A percentile compares a stretch with the other conserved stretches of the same genome.
Evolutionary conservation across 1,140 invertebrate genomes (phyloP).

Genomic region (Portunus trituberculatus): DNA sequence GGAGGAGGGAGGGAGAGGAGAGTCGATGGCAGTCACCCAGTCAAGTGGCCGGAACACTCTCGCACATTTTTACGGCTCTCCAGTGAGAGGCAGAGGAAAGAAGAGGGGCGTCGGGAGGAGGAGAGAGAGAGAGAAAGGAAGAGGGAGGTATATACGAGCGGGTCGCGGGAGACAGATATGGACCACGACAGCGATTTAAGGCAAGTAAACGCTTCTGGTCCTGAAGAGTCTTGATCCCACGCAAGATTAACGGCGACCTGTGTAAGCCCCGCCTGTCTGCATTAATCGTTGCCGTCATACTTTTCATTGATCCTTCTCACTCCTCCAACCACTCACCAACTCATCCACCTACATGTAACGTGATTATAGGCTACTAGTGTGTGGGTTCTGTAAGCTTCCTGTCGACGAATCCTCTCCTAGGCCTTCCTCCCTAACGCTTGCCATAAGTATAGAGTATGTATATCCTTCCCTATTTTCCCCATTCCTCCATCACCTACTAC

Average conservation of each 20-base stretch:
- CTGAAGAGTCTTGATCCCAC: not conserved
- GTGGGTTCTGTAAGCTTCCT: not conserved
- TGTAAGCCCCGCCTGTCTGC: not conserved
- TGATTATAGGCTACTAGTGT: not conserved
- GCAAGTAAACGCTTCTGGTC: not conserved
- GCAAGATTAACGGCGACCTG: not conserved
- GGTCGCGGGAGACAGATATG: not conserved
- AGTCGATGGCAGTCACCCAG: slow-evolving; percentile 3
- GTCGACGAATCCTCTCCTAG: not conserved
- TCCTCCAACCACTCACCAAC: too few species aligned
- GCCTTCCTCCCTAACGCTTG: not conserved
- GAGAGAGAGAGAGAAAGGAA: not conserved
- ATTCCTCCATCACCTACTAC: not conserved
- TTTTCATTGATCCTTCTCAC: not conserved
- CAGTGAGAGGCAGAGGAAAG: slow-evolving; percentile 9
- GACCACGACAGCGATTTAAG: not conserved
- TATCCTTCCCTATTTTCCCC: not conserved
- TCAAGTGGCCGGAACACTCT: slow-evolving; percentile 39
- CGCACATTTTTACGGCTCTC: slow-evolving; percentile 27
- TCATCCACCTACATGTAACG: not conserved
- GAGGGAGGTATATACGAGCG: slow-evolving; percentile 30
- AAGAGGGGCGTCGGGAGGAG: not conserved
- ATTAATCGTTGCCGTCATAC: not conserved
- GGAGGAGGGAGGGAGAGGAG: slow-evolving; percentile 37
- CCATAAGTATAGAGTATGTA: too few species aligned